These are phyloP conservation scores for Parazoanthus darwini DNA, from an alignment of 92 coral and sea anemone species.

Conservation along the genomic window DNA sequence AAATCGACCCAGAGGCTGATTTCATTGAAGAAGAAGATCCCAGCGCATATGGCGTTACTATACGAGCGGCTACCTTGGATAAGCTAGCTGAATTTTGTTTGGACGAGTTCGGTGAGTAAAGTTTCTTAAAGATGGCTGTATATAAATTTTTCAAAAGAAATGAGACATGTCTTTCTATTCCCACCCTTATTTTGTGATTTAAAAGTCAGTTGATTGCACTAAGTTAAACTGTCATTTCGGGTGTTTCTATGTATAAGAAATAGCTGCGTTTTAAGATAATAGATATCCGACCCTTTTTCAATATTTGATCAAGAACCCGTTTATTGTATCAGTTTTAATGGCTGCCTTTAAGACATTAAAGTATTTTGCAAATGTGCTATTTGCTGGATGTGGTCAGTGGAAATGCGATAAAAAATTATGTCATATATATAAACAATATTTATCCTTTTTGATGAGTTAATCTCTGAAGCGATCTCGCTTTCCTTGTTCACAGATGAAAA, in stretches of 20 bases:
- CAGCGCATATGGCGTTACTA: slow-evolving; percentile 30
- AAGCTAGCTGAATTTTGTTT: slow-evolving; percentile 84
- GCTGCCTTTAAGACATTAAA: not conserved
- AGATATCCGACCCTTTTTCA: not conserved
- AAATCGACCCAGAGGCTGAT: slow-evolving; percentile 44
- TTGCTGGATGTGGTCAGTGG: not conserved
- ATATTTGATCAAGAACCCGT: not conserved
- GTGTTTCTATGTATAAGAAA: not conserved
- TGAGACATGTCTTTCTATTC: not conserved
- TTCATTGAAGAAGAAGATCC: slow-evolving; percentile 67
- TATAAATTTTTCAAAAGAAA: slow-evolving; percentile 3
- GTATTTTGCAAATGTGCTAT: not conserved
- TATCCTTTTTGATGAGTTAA: not conserved
- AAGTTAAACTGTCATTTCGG: not conserved
- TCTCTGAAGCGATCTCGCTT: not conserved
- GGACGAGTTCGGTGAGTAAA: slow-evolving; percentile 84
- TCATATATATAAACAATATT: not conserved
- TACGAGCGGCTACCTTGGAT: slow-evolving; percentile 84
- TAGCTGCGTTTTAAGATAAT: too few species aligned
- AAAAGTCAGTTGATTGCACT: not conserved
- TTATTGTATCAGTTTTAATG: not conserved
- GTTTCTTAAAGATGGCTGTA: not conserved
- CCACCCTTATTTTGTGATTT: not conserved
- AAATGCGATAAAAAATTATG: not conserved
- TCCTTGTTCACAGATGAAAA: slow-evolving; percentile 61